phyloP scores from a whole-genome alignment of 2,888 invertebrate species.

The Microplitis deprimator region DNA sequence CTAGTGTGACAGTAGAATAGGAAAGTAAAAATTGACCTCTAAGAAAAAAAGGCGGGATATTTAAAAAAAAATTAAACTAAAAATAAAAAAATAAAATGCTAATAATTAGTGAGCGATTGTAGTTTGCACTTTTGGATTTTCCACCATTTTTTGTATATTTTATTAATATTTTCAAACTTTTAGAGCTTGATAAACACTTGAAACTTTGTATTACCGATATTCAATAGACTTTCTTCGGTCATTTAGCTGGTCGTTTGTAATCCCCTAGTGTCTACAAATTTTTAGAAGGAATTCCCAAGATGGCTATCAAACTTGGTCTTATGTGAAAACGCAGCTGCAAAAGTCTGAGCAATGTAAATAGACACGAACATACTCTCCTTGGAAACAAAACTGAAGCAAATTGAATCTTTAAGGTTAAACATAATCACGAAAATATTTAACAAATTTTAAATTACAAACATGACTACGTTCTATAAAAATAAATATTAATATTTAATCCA shows the following conservation, averaged over 20 bases:
- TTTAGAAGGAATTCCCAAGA: background rate
- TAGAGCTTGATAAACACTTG: background rate
- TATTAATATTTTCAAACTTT: background rate
- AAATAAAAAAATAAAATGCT: too few relatives aligned
- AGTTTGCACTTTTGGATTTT: too few relatives aligned
- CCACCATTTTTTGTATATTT: background rate
- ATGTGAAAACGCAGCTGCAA: conserved; percentile 50
- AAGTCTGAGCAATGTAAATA: background rate
- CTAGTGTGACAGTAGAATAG: too few relatives aligned
- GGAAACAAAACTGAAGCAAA: conserved; percentile 8
- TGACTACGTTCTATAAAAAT: background rate
- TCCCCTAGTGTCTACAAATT: conserved; percentile 12
- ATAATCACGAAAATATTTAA: background rate
- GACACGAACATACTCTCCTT: background rate
- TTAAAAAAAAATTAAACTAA: too few relatives aligned
- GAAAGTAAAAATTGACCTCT: too few relatives aligned
- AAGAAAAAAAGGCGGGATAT: too few relatives aligned
- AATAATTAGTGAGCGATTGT: too few relatives aligned
- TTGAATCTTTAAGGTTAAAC: background rate
- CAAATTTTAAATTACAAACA: background rate
- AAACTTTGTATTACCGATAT: conserved; percentile 1
- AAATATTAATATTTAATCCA: too few relatives aligned
- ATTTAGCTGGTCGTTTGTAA: conserved; percentile 19
- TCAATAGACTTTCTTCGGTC: conserved; percentile 6
- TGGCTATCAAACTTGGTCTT: conserved; percentile 12